Conservation (phyloP, 2,888 invertebrate genomes). For the Brachypalpus laphriformis region DNA sequence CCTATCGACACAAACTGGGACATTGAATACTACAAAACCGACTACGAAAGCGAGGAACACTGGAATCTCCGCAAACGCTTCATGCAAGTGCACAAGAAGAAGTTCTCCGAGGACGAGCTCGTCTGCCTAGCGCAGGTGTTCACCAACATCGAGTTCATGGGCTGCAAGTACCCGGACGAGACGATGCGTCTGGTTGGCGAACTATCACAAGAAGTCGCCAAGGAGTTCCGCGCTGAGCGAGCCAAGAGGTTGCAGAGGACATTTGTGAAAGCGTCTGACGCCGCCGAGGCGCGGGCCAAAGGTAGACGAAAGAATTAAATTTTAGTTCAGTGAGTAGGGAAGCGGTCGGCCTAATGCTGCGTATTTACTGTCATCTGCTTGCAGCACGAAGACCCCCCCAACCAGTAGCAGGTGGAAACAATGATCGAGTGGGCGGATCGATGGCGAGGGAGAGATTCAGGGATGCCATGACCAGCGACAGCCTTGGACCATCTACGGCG, state of each 20-base stretch:
- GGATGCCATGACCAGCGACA: background rate
- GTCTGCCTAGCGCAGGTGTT: conserved; percentile 96
- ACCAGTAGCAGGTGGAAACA: conserved; percentile 47
- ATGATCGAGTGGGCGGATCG: conserved; percentile 3
- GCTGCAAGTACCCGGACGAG: conserved; percentile 89
- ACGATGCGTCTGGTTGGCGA: conserved; percentile 91
- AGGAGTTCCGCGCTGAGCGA: conserved; percentile 87
- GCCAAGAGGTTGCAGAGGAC: conserved; percentile 87
- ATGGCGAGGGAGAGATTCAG: conserved; percentile 36
- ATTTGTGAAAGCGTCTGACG: conserved; percentile 90
- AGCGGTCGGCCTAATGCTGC: background rate
- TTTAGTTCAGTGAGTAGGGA: conserved; percentile 61
- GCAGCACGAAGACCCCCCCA: conserved; percentile 42
- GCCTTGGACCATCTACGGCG: conserved; percentile 8
- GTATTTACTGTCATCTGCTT: background rate
- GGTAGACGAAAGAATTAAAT: conserved; percentile 83
- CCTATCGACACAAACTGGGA: conserved; percentile 85
- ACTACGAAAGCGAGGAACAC: conserved; percentile 94
- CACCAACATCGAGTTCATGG: conserved; percentile 87
- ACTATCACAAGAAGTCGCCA: conserved; percentile 89
- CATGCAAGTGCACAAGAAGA: conserved; percentile 89
- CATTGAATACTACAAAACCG: conserved; percentile 88
- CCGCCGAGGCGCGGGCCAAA: conserved; percentile 90
- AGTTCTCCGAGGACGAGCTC: conserved; percentile 90
- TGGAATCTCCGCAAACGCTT: conserved; percentile 93